These are phyloP conservation scores for Azemiops feae DNA, from an alignment of 2,113 vertebrate species.

Conservation along the genomic window DNA sequence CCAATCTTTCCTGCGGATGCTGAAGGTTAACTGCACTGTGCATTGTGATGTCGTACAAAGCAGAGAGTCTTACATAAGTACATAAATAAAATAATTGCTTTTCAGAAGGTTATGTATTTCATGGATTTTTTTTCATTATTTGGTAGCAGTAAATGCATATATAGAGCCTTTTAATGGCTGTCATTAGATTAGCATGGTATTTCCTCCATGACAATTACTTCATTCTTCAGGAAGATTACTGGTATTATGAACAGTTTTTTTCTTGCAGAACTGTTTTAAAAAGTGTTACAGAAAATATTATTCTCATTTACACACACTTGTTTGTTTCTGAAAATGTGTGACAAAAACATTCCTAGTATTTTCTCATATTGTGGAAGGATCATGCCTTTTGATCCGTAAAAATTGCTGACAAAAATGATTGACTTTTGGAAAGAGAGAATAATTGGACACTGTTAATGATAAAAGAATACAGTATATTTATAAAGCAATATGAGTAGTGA, in stretches of 20 bases:
- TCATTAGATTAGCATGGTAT: not conserved
- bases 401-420: not conserved
- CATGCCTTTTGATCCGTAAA: not conserved
- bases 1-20: not conserved
- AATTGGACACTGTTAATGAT: not conserved
- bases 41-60: not conserved
- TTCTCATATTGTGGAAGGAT: not conserved
- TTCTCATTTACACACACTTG: not conserved
- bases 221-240: not conserved
- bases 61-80: not conserved
- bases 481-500: conserved; percentile 4
- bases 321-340: not conserved
- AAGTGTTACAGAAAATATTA: not conserved
- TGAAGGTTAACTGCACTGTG: not conserved
- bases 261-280: not conserved
- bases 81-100: conserved; percentile 32
- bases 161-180: conserved; percentile 21
- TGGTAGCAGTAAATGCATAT: conserved; percentile 16
- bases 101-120: conserved; percentile 5
- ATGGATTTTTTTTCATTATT: not conserved
- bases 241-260: not conserved
- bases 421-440: conserved; percentile 3
- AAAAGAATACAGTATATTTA: not conserved
- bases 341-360: conserved; percentile 7
- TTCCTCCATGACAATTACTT: not conserved